Conservation (phyloP, 37 sponge, comb jelly and placozoan species). For the Bolinopsis microptera region DNA sequence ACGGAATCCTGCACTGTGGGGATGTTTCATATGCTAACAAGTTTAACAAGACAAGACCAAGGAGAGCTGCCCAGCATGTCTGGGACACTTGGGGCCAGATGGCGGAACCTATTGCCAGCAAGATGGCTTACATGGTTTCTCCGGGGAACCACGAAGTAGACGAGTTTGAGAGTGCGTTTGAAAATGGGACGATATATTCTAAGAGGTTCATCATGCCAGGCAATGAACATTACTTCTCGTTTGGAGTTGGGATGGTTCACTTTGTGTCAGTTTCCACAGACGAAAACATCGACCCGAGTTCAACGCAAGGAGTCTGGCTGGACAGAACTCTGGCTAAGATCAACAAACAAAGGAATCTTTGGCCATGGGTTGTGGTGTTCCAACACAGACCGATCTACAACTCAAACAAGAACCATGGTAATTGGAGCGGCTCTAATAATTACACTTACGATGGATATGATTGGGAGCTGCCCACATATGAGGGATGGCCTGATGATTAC, state of each 20-base stretch:
- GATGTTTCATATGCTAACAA: constrained; percentile 67
- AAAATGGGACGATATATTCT: constrained; percentile 48
- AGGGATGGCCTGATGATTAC: constrained; percentile 21
- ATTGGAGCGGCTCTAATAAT: constrained; percentile 17
- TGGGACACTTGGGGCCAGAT: constrained; percentile 70
- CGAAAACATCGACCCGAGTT: not conserved
- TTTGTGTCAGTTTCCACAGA: constrained; percentile 66
- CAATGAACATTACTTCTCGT: constrained; percentile 52
- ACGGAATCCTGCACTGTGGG: constrained; percentile 64
- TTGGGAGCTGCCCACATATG: not conserved
- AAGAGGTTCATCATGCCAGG: constrained; percentile 69
- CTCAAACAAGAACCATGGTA: constrained; percentile 47
- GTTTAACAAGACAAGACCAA: not conserved
- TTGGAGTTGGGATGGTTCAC: constrained; percentile 65
- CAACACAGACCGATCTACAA: constrained; percentile 68
- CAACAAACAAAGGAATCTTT: not conserved
- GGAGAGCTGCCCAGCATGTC: not conserved
- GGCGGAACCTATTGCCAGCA: constrained; percentile 50
- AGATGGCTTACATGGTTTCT: constrained; percentile 67
- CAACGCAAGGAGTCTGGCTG: constrained; percentile 51
- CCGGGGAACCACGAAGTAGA: constrained; percentile 67
- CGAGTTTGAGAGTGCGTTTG: not conserved
- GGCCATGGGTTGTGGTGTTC: constrained; percentile 67
- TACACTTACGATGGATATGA: not conserved
- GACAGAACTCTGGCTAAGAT: constrained; percentile 25